Base-by-base conservation (phyloP, 2,797 vertebrate genomes). In the Pogoniulus pusillus region DNA sequence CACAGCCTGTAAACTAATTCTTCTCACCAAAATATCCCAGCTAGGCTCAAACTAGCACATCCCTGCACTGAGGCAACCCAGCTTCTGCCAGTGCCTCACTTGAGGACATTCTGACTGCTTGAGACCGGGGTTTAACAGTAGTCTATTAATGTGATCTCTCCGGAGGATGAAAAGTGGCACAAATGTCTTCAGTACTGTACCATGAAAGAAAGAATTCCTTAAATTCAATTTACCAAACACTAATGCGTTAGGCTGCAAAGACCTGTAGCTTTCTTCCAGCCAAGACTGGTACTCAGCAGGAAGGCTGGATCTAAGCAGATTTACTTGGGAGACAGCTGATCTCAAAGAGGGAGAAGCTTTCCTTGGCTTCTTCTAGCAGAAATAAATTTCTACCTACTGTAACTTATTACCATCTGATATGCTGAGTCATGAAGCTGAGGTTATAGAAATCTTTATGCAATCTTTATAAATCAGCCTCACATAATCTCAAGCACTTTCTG, bases 381-480 rank as follows among this genome's bases (percentile, higher is more conserved):
- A 96, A 96, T 96, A 95, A 96, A 96, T 96, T 94, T 91, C 94
- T 91, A 79, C 90, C 93, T 82, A 90, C 90, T 96, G 95, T 96
- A 96, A 95, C 95, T 95, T 95, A 95, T 89, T 96, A 90, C 95
- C 85, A 79, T 86, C 90, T 66, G 90, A 94, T 91, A 86, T 94
- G 95, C 94, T 96, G 95, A 96, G 91, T 96, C 94, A 96, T 96
- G 95, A 96, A 91, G 85, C 87, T 93, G 49, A 45, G 87, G 74
- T 94, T 94, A 94, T 95, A 96, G 93, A 93, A 95, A 94, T 96
- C 94, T 95, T 95, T 91, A 96, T 96, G 94, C 94, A 96, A 94
- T 95, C 90, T 92, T 95, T 92, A 96, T 96, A 96, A 96, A 96
- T 96, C 95, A 96, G 83, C 90, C 88, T 81, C 93, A 88, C 93